Evolutionary conservation across 2,797 vertebrate species (phyloP), one percentile per base, ranked within the genome.

Genomic region (Microctenopoma steveboyesi): DNA sequence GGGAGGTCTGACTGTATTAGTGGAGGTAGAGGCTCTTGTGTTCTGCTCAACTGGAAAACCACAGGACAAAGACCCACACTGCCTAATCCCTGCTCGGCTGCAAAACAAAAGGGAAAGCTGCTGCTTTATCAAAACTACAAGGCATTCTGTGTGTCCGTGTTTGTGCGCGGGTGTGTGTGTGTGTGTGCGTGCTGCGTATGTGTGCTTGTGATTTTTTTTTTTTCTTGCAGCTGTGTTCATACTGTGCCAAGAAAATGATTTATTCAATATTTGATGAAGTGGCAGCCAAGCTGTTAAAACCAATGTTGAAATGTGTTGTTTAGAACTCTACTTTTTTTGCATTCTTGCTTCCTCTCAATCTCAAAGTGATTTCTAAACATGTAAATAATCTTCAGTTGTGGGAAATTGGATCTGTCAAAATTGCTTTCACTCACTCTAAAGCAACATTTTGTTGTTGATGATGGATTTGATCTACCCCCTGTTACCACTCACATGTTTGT

Each of bases 11-110:
- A 90, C 89, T 92, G 91, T 91, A 91, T 92, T 89, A 91, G 86
- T 89, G 85, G 90, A 91, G 92, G 92, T 91, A 90, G 91, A 90
- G 89, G 88, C 92, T 92, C 90, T 94, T 93, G 91, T 93, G 92
- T 90, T 93, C 91, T 92, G 89, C 92, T 94, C 92, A 91, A 91
- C 93, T 93, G 90, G 92, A 94, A 94, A 92, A 93, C 92, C 66
- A 76, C 86, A 85, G 86, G 90, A 93, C 92, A 94, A 94, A 93
- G 92, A 90, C 83, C 84, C 70, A 86, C 88, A 86, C 90, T 89
- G 85, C 89, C 89, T 92, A 94, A 94, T 94, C 92, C 93, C 89
- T 89, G 87, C 88, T 88, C 87, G 81, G 84, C 88, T 88, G 84
- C 90, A 88, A 92, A 91, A 93, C 91, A 93, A 93, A 94, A 93